These are phyloP conservation scores for Hylaeus volcanicus DNA, from an alignment of 1,140 invertebrate genomes.

Conservation along the genomic window DNA sequence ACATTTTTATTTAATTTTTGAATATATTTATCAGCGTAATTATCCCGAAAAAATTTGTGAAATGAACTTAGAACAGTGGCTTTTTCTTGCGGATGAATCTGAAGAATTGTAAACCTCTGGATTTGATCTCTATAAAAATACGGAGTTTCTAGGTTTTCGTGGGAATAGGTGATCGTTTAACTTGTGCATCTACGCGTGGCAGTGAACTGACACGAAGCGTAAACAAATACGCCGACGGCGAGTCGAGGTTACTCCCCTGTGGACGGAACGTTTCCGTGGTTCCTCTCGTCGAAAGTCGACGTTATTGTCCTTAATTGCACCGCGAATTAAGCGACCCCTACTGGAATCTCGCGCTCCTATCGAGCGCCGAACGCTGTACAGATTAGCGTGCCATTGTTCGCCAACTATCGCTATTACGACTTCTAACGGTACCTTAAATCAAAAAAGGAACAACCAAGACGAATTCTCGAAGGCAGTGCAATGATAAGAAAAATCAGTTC, in stretches of 20 bases:
- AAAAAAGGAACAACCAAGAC: slow-evolving; percentile 12
- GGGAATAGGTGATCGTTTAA: neutral
- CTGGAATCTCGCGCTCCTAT: neutral
- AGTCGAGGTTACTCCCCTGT: slow-evolving; percentile 40
- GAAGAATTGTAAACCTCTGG: too few relatives aligned
- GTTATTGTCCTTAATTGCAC: slow-evolving; percentile 63
- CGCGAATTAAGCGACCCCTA: slow-evolving; percentile 37
- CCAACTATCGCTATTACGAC: slow-evolving; percentile 29
- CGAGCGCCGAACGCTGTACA: neutral
- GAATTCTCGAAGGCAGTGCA: slow-evolving; percentile 1
- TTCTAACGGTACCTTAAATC: slow-evolving; percentile 22
- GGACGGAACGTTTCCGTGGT: slow-evolving; percentile 64
- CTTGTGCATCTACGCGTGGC: slow-evolving; percentile 6
- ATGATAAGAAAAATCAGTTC: neutral
- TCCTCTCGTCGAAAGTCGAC: slow-evolving; percentile 57
- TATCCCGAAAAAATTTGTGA: too few relatives aligned
- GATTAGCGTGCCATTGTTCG: slow-evolving; percentile 5
- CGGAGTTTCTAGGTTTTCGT: too few relatives aligned
- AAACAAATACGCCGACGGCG: slow-evolving; percentile 45
- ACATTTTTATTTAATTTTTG: too few relatives aligned
- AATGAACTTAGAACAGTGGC: too few relatives aligned
- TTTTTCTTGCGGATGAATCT: too few relatives aligned
- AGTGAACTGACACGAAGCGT: slow-evolving; percentile 36
- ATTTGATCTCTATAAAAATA: neutral
- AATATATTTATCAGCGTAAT: too few relatives aligned